phyloP scores from a whole-genome alignment of 64 coral and sea anemone genomes.

The Stichodactyla helianthus region DNA sequence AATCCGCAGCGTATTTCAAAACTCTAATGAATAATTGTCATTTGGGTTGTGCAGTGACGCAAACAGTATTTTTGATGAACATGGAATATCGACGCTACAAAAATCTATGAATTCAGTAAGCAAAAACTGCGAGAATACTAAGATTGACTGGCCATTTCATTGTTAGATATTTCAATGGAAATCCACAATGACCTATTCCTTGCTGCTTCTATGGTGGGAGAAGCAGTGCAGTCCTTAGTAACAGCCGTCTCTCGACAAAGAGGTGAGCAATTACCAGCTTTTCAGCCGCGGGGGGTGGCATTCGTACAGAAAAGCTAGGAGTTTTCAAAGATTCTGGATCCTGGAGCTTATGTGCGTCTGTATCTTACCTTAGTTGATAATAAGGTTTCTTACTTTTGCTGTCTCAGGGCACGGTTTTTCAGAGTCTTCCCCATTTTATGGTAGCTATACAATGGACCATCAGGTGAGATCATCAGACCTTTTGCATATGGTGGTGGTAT shows the following conservation, averaged over 20 bases:
- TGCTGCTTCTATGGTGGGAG: constrained; percentile 67
- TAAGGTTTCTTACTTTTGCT: neutral
- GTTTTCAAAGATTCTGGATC: too few relatives aligned
- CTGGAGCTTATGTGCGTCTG: too few relatives aligned
- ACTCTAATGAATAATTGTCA: too few relatives aligned
- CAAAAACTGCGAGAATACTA: too few relatives aligned
- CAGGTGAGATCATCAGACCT: neutral
- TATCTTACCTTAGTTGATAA: too few relatives aligned
- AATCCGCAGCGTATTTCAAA: too few relatives aligned
- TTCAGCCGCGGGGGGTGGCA: neutral
- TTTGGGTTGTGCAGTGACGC: too few relatives aligned
- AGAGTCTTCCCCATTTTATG: neutral
- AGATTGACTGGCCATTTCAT: neutral
- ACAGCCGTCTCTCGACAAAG: constrained; percentile 57
- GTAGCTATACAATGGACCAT: neutral
- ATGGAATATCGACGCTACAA: neutral
- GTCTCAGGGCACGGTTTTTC: neutral
- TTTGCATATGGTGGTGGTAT: too few relatives aligned
- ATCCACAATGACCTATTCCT: constrained; percentile 76
- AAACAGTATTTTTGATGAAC: too few relatives aligned
- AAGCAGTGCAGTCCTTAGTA: constrained; percentile 79
- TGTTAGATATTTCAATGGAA: constrained; percentile 69
- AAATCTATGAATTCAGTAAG: neutral
- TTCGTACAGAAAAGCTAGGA: too few relatives aligned
- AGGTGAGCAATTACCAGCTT: constrained; percentile 27